Evolutionary conservation across 2,888 invertebrate genomes (phyloP).

Genomic region (Drosophila demipolita): DNA sequence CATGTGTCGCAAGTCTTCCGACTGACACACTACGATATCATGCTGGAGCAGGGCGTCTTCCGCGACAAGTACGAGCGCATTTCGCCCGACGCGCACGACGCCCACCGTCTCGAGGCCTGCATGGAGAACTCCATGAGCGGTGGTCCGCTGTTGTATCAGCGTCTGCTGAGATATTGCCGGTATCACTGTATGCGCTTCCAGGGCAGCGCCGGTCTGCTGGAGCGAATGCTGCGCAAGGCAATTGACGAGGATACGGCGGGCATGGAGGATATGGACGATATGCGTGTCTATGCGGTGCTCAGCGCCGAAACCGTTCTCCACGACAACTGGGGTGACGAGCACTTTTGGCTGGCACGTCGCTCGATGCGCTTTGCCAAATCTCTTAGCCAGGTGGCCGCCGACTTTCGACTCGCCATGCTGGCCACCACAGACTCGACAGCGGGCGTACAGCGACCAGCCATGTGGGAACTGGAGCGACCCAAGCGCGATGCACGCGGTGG

Average conservation of each 20-base stretch:
- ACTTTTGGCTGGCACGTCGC: slow-evolving; percentile 94
- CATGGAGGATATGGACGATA: slow-evolving; percentile 60
- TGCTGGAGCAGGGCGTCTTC: slow-evolving; percentile 93
- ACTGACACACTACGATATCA: slow-evolving; percentile 93
- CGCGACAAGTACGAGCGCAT: slow-evolving; percentile 92
- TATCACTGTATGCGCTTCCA: slow-evolving; percentile 92
- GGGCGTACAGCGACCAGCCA: slow-evolving; percentile 86
- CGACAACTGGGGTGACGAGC: slow-evolving; percentile 92
- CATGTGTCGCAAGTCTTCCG: slow-evolving; percentile 91
- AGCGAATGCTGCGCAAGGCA: slow-evolving; percentile 86
- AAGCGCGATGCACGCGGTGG: slow-evolving; percentile 87
- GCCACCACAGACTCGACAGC: slow-evolving; percentile 87
- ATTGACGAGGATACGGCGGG: slow-evolving; percentile 55
- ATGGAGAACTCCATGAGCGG: slow-evolving; percentile 69
- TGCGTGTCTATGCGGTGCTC: slow-evolving; percentile 73
- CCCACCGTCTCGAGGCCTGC: slow-evolving; percentile 33
- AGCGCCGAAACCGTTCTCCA: slow-evolving; percentile 95
- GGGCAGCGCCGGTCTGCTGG: slow-evolving; percentile 89
- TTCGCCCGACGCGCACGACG: slow-evolving; percentile 86
- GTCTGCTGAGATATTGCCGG: slow-evolving; percentile 88
- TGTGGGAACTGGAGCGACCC: slow-evolving; percentile 87
- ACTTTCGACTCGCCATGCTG: slow-evolving; percentile 88
- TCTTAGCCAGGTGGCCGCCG: slow-evolving; percentile 88
- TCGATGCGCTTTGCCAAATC: slow-evolving; percentile 95
- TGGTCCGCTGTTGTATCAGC: slow-evolving; percentile 90